Conservation (phyloP, 1,140 invertebrate genomes). For the Harpegnathos saltator region DNA sequence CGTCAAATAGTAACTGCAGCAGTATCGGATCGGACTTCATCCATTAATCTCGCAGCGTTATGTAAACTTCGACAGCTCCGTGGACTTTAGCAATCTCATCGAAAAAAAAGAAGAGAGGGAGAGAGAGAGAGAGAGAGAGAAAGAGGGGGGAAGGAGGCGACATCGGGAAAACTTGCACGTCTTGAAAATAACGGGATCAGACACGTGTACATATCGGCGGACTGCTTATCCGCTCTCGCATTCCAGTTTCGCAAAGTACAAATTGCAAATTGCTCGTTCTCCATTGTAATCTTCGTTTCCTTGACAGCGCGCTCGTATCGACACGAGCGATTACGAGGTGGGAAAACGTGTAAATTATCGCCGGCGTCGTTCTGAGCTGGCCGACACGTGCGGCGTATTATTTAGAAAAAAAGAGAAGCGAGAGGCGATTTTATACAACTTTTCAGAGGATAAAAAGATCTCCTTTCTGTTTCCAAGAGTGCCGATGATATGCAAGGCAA, state of each 20-base stretch:
- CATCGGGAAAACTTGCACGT: neutral
- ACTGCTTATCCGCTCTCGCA: conserved; percentile 18
- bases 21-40: neutral
- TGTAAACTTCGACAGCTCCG: neutral
- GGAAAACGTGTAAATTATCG: neutral
- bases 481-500: neutral
- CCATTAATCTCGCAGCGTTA: neutral
- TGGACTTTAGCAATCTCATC: conserved; percentile 8
- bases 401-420: conserved; percentile 4
- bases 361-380: neutral
- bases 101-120: no score
- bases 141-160: neutral
- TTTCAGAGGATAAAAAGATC: neutral
- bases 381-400: neutral
- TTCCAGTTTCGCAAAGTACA: neutral
- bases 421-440: neutral
- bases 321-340: neutral
- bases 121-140: no score
- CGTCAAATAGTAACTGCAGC: neutral
- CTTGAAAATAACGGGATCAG: conserved; percentile 6
- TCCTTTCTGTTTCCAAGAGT: neutral
- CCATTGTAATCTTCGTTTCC: neutral
- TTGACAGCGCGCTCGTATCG: neutral
- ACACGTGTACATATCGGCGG: conserved; percentile 7
- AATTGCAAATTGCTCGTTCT: neutral